phyloP scores from a whole-genome alignment of 2,113 vertebrate species.

The Ascaphus truei region DNA sequence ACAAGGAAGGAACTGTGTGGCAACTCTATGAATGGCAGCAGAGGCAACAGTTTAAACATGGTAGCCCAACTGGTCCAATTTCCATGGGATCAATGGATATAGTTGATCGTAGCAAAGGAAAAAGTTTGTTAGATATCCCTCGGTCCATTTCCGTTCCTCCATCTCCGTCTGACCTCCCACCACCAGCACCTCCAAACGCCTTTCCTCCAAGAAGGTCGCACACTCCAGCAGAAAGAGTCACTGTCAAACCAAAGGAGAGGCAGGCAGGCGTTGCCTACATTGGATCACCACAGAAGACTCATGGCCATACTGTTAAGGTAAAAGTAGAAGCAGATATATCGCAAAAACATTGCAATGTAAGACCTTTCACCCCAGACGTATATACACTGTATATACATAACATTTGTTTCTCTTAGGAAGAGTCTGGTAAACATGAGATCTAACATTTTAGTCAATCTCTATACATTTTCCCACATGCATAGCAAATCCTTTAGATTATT shows the following conservation, averaged over 20 bases:
- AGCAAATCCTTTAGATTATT: too few relatives aligned
- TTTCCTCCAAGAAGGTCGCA: constrained; percentile 80
- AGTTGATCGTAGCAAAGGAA: constrained; percentile 74
- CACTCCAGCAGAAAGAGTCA: constrained; percentile 88
- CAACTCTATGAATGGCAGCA: constrained; percentile 98
- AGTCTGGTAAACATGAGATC: too few relatives aligned
- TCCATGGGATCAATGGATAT: constrained; percentile 73
- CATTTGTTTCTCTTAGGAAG: too few relatives aligned
- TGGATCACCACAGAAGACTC: constrained; percentile 76
- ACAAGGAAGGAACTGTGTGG: constrained; percentile 93
- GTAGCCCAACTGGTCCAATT: constrained; percentile 85
- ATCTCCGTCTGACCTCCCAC: constrained; percentile 87
- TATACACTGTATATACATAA: too few relatives aligned
- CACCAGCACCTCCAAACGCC: constrained; percentile 70
- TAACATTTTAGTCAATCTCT: too few relatives aligned
- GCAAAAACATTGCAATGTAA: too few relatives aligned
- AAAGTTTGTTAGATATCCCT: constrained; percentile 86
- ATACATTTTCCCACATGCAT: too few relatives aligned
- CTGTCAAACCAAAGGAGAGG: constrained; percentile 76
- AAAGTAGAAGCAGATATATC: accelerated
- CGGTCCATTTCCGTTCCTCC: constrained; percentile 92
- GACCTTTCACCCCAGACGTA: too few relatives aligned
- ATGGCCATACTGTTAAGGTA: constrained; percentile 78
- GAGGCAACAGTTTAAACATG: constrained; percentile 92
- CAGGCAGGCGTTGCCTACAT: constrained; percentile 68